Conservation (phyloP, 2,797 vertebrate species). For the Pantherophis alleghaniensis region DNA sequence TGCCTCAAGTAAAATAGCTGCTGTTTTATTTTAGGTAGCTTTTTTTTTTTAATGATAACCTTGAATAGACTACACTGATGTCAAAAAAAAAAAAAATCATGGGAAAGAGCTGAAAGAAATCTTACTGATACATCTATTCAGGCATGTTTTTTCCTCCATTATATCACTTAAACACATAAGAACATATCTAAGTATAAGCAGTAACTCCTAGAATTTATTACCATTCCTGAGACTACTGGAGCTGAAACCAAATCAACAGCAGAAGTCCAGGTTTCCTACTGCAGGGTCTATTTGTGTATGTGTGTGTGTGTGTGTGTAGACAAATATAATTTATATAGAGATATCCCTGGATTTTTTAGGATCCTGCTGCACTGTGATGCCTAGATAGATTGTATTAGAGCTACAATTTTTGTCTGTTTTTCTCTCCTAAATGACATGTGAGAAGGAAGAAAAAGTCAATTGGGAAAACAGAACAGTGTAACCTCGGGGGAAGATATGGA, state of each 20-base stretch:
- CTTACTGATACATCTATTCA: background rate
- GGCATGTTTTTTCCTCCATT: background rate
- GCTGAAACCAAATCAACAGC: background rate
- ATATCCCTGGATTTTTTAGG: background rate
- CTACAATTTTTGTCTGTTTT: background rate
- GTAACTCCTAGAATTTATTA: background rate
- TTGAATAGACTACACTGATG: background rate
- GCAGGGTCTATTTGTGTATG: background rate
- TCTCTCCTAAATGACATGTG: background rate
- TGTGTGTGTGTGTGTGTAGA: too few relatives aligned
- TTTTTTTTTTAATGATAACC: background rate
- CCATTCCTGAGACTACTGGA: background rate
- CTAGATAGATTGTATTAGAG: background rate
- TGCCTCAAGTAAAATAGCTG: background rate
- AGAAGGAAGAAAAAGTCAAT: background rate
- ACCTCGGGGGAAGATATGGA: background rate
- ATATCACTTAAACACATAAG: background rate
- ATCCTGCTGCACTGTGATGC: background rate
- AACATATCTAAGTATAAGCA: background rate
- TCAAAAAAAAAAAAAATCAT: background rate
- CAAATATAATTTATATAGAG: background rate
- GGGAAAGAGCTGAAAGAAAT: background rate
- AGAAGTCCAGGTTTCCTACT: background rate
- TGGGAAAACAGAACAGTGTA: slow-evolving; percentile 1
- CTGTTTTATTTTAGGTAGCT: background rate